These are phyloP conservation scores for Pyrocoelia pectoralis DNA, from an alignment of 2,888 invertebrate species.

Conservation along the genomic window DNA sequence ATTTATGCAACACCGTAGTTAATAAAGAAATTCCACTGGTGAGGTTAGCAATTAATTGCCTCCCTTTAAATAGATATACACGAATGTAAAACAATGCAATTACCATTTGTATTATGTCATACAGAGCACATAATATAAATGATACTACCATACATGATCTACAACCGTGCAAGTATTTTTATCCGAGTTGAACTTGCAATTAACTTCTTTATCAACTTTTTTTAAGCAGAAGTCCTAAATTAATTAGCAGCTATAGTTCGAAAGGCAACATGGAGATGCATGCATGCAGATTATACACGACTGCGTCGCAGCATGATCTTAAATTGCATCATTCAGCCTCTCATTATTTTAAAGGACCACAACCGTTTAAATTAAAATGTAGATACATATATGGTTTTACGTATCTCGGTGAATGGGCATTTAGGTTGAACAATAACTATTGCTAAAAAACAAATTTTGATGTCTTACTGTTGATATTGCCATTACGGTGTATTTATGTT, in stretches of 20 bases:
- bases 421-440: too few relatives aligned
- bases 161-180: conserved; percentile 5
- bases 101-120: conserved; percentile 6
- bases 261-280: conserved; percentile 27
- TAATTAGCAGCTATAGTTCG: conserved; percentile 31
- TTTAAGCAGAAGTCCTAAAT: conserved; percentile 26
- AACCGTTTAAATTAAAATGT: conserved; percentile 25
- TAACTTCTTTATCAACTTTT: conserved; percentile 25
- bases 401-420: conserved; percentile 19
- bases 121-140: conserved; percentile 2
- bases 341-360: conserved; percentile 25
- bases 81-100: background rate
- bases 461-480: too few relatives aligned
- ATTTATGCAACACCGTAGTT: too few relatives aligned
- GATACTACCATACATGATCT: conserved; percentile 6
- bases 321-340: conserved; percentile 32
- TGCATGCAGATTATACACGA: conserved; percentile 32
- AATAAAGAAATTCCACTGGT: background rate
- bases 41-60: background rate
- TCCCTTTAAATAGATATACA: background rate
- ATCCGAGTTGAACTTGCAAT: conserved; percentile 10
- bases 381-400: conserved; percentile 25
- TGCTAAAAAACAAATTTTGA: too few relatives aligned
- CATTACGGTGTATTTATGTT: too few relatives aligned
- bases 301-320: conserved; percentile 30